A percentile compares a stretch with the other conserved stretches of the same genome.
These are phyloP conservation scores for Odontomyia ornata DNA, from an alignment of 2,888 invertebrate species.

Conservation along the genomic window DNA sequence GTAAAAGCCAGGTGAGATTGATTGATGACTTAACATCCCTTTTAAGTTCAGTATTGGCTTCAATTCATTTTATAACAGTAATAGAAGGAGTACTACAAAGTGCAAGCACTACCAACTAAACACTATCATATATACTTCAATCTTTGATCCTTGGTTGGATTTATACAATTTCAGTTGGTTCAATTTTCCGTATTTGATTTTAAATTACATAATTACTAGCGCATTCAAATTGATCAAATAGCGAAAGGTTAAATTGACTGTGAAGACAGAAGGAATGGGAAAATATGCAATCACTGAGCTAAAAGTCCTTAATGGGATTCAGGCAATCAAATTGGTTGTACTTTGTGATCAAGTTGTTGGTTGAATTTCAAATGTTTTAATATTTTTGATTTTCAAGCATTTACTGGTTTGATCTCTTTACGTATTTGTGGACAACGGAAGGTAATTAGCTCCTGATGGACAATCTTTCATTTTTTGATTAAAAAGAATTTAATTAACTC, in stretches of 20 bases:
- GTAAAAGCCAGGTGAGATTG: conserved; percentile 7
- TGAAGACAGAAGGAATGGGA: neutral
- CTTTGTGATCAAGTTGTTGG: too few species aligned
- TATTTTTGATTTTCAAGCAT: too few species aligned
- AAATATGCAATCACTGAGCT: neutral
- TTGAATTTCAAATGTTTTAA: too few species aligned
- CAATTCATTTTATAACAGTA: neutral
- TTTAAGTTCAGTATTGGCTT: neutral
- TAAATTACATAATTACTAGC: conserved; percentile 8
- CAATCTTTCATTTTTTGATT: too few species aligned
- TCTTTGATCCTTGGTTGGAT: too few species aligned
- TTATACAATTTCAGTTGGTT: neutral
- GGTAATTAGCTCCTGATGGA: too few species aligned
- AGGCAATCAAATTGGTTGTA: neutral
- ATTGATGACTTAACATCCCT: conserved; percentile 17
- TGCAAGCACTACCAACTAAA: neutral
- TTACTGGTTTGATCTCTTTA: too few species aligned
- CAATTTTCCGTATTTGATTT: neutral
- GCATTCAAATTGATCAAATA: neutral
- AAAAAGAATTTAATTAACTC: too few species aligned
- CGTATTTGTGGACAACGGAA: too few species aligned
- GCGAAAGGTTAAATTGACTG: conserved; percentile 25
- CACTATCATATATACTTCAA: too few species aligned
- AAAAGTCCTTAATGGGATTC: conserved; percentile 11
- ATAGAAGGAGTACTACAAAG: neutral